Evolutionary conservation across 2,797 vertebrate genomes (phyloP), one percentile per base, ranked within the genome.

Genomic region (Pseudocheirus occidentalis): DNA sequence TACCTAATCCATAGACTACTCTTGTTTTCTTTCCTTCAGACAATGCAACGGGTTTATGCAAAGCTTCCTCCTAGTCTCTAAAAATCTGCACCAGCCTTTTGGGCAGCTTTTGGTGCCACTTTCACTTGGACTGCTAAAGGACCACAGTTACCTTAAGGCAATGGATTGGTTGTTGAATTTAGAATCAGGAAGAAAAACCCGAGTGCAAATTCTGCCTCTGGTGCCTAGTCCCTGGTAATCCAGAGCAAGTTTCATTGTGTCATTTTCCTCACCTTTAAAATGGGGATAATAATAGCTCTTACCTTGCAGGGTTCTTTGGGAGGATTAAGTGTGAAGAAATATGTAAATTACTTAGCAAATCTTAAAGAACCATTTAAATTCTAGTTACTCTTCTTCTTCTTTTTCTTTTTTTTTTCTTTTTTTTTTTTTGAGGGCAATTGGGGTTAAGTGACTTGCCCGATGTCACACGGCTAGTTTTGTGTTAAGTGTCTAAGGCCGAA

Each of bases 1-100:
- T 96, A 94, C 90, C 92, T 96, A 95, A 94, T 90, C 81, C 90
- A 9, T 21, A 55, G 96, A 91, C 31, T 50, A 66, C 28, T 93
- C 90, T 73, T 52, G 5, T 62, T 59, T 28, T 9, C 29, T 3
- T n/a, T 40, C 81, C 89, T 56, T 24, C 54, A 95, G 91, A n/a
- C 66, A 81, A 81, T 81, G 40, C 56, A 56, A 0, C 24, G 52
- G 73, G 58, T 28, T 46, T 81, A 40, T 27, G 21, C 40, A 50
- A 95, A 96, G 91, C 21, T 73, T 95, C 94, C 34, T 18, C 14
- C 90, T 90, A 91, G 56, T 21, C 87, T 34, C 66, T 81, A 87
- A 93, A 96, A 28, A 50, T 52, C 21, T 58, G 46, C 16, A 0
- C n/a, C 46, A 91, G 28, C 40, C 59, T 66, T 91, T 92, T 91